A percentile compares a stretch with the other conserved stretches of the same genome.
These are phyloP conservation scores for Furnarius figulus DNA, from an alignment of 2,113 vertebrate species.

Conservation along the genomic window DNA sequence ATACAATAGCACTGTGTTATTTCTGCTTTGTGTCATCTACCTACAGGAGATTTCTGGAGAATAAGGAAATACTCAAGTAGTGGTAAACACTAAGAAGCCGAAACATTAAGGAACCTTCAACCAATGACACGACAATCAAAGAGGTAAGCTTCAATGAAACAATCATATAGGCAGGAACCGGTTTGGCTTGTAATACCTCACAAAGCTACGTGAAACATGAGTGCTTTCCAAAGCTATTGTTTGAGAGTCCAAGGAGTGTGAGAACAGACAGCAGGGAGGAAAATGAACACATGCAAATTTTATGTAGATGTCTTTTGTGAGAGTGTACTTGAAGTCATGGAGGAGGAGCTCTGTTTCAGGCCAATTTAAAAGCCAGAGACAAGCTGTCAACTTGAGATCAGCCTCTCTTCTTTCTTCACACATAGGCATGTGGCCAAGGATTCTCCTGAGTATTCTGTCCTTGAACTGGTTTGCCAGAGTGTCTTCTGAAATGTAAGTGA, in stretches of 20 bases:
- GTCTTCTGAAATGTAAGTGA: conserved; percentile 53
- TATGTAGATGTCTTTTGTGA: conserved; percentile 3
- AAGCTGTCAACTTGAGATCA: neutral
- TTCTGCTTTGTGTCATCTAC: neutral
- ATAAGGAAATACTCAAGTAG: neutral
- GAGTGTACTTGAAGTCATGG: neutral
- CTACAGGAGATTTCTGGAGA: neutral
- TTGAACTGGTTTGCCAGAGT: neutral
- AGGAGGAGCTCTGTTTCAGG: conserved; percentile 26
- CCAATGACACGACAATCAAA: neutral
- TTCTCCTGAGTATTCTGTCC: conserved; percentile 23
- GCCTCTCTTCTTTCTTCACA: neutral
- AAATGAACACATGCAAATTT: conserved; percentile 31
- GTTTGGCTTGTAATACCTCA: conserved; percentile 14
- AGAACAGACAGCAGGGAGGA: neutral
- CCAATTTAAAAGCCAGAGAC: conserved; percentile 15
- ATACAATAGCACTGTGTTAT: neutral
- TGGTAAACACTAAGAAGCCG: neutral
- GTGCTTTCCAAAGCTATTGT: neutral
- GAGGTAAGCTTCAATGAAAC: neutral
- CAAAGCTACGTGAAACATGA: conserved; percentile 17
- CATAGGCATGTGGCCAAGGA: conserved; percentile 34
- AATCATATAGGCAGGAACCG: neutral
- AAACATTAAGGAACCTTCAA: neutral
- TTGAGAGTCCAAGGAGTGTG: neutral